These are phyloP conservation scores for Periophthalmodon schlosseri DNA, from an alignment of 2,113 vertebrate species.

Conservation along the genomic window DNA sequence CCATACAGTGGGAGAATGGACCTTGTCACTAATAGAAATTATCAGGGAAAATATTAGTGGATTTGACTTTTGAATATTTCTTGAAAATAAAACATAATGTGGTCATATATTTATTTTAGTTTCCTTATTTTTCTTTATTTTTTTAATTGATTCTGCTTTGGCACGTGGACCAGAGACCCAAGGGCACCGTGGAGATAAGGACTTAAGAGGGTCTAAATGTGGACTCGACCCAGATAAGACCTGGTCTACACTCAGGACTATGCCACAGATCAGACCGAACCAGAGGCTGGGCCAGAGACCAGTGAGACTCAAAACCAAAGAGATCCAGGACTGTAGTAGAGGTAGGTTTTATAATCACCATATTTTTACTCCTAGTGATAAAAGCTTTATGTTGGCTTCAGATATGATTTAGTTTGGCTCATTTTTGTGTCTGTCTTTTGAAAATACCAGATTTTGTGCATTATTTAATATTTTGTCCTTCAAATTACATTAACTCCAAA, in stretches of 20 bases:
- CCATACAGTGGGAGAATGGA: too few species aligned
- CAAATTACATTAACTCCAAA: too few species aligned
- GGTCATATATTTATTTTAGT: background rate
- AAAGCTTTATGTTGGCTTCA: too few species aligned
- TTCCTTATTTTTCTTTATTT: background rate
- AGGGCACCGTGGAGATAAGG: conserved; percentile 54
- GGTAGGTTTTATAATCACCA: background rate
- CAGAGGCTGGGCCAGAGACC: background rate
- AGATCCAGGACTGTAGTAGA: background rate
- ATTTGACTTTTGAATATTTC: too few species aligned
- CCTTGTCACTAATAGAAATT: background rate
- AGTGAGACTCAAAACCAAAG: background rate
- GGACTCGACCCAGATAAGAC: conserved; percentile 19
- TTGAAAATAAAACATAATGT: background rate
- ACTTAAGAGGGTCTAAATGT: conserved; percentile 61
- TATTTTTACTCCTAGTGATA: background rate
- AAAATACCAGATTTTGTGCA: too few species aligned
- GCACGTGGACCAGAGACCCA: conserved; percentile 11
- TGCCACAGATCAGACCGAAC: background rate
- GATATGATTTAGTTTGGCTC: too few species aligned
- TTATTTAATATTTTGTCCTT: too few species aligned
- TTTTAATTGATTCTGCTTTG: background rate
- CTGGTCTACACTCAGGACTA: background rate
- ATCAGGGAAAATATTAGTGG: too few species aligned
- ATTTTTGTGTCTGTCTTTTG: too few species aligned